Percentiles rank a stretch among this genome's conserved stretches.
phyloP scores from a whole-genome alignment of 2,797 vertebrate species.

The Lagorchestes hirsutus region DNA sequence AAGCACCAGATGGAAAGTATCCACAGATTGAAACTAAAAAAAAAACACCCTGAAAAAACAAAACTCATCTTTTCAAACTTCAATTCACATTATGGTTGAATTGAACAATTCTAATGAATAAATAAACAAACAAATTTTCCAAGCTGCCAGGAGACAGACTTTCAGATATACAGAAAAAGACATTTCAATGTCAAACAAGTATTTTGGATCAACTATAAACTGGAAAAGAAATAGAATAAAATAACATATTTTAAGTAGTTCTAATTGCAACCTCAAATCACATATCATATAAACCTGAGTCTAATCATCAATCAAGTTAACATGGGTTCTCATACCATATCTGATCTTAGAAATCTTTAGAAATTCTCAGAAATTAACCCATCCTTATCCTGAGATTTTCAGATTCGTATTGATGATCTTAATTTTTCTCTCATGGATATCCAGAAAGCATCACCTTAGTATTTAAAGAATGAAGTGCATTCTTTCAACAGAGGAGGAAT shows the following conservation, averaged over 20 bases:
- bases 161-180: neutral
- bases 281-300: neutral
- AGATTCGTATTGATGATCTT: neutral
- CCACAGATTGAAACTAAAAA: neutral
- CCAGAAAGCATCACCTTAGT: neutral
- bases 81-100: neutral
- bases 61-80: neutral
- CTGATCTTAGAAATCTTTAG: neutral
- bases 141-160: neutral
- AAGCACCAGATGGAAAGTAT: neutral
- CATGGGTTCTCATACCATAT: too few relatives aligned
- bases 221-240: neutral
- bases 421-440: neutral
- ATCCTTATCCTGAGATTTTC: neutral
- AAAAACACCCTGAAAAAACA: neutral
- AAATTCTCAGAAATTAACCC: neutral
- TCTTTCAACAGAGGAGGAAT: neutral
- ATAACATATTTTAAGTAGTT: neutral
- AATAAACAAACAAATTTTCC: neutral
- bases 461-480: neutral
- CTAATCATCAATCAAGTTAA: too few relatives aligned
- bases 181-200: neutral
- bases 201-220: neutral
- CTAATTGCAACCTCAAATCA: neutral
- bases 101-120: neutral